Evolutionary conservation across 1,140 invertebrate species (phyloP).

Genomic region (Leucophenga varia): DNA sequence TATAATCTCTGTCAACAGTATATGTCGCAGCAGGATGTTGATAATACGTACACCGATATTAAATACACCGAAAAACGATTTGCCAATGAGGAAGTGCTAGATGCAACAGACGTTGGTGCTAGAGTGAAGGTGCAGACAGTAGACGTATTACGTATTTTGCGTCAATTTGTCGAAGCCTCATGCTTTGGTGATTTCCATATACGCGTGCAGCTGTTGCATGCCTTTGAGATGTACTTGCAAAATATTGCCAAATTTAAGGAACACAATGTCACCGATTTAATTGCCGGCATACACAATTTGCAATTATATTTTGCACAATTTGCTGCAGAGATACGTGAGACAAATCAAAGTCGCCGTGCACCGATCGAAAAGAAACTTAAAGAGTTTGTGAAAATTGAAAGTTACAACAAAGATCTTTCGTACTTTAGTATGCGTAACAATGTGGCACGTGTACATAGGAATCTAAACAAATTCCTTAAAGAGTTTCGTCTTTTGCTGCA

Average conservation of each 20-base stretch:
- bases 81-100: slow-evolving; percentile 24
- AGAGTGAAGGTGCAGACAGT: slow-evolving; percentile 22
- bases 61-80: slow-evolving; percentile 38
- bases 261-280: slow-evolving; percentile 43
- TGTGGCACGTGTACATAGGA: slow-evolving; percentile 84
- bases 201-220: slow-evolving; percentile 72
- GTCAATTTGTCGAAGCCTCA: slow-evolving; percentile 83
- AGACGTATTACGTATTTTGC: slow-evolving; percentile 62
- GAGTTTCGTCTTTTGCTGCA: slow-evolving; percentile 67
- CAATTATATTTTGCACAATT: slow-evolving; percentile 87
- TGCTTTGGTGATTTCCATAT: slow-evolving; percentile 80
- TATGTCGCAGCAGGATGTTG: slow-evolving; percentile 27
- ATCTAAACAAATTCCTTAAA: slow-evolving; percentile 81
- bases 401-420: slow-evolving; percentile 90
- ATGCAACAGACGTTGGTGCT: slow-evolving; percentile 17
- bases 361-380: slow-evolving; percentile 91
- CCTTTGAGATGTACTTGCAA: slow-evolving; percentile 48
- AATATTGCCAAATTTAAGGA: slow-evolving; percentile 16
- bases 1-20: slow-evolving; percentile 69
- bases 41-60: slow-evolving; percentile 28
- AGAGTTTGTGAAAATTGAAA: slow-evolving; percentile 93
- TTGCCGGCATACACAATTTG: slow-evolving; percentile 80
- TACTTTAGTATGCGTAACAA: slow-evolving; percentile 91
- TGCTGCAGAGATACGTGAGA: slow-evolving; percentile 61
- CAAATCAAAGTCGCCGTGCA: slow-evolving; percentile 66